phyloP scores from a whole-genome alignment of 2,113 vertebrate genomes.

The Globicephala melas region DNA sequence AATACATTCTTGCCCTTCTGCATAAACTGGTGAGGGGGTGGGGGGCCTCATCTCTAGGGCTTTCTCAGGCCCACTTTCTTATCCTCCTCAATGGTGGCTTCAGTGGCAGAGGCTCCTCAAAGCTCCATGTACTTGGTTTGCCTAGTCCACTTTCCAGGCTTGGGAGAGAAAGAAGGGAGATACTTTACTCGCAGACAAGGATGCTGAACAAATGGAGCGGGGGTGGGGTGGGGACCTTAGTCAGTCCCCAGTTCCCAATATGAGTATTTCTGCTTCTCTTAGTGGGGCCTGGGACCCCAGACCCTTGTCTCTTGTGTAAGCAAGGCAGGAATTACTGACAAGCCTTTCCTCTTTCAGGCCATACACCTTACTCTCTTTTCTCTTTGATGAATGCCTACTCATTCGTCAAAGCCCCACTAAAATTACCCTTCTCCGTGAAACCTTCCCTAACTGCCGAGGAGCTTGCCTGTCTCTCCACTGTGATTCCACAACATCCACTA shows the following conservation, averaged over 20 bases:
- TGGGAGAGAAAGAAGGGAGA: neutral
- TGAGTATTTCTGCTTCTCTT: neutral
- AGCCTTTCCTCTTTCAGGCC: neutral
- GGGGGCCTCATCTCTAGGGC: neutral
- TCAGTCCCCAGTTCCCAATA: neutral
- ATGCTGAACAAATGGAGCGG: neutral
- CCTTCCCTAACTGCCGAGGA: neutral
- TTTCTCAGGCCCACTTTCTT: neutral
- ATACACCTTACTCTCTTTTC: neutral
- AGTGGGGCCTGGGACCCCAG: neutral
- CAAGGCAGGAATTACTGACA: neutral
- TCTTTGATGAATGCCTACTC: neutral
- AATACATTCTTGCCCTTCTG: neutral
- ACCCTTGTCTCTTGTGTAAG: neutral
- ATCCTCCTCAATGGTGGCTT: neutral
- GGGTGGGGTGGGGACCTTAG: neutral
- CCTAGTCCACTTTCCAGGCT: too few species aligned
- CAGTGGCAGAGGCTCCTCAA: neutral
- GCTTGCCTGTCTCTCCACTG: neutral
- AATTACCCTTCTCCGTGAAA: neutral
- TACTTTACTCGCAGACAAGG: neutral
- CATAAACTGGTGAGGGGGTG: too few species aligned
- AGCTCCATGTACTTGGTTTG: neutral
- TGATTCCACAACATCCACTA: neutral
- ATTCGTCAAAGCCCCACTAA: neutral